phyloP scores from a whole-genome alignment of 1,140 invertebrate species.

The Platorchestia sp. region DNA sequence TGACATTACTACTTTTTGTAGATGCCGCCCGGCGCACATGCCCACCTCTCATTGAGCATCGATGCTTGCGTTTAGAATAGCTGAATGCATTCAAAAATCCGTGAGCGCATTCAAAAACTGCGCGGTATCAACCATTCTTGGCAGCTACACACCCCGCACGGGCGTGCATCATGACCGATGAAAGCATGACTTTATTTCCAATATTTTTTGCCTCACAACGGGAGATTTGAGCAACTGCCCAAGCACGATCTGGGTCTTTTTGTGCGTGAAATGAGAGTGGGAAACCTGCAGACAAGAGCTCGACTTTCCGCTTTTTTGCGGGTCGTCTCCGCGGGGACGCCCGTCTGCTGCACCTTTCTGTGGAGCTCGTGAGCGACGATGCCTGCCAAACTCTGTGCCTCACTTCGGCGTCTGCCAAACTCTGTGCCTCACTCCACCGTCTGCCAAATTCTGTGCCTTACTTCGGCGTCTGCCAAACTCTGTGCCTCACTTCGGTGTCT shows the following conservation, averaged over 20 bases:
- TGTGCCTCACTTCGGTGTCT: no score
- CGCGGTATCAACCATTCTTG: neutral
- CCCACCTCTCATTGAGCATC: neutral
- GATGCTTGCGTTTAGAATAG: neutral
- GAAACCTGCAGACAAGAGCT: neutral
- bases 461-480: no score
- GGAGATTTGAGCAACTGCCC: constrained; percentile 1
- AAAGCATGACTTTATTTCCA: constrained; percentile 9
- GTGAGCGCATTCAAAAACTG: neutral
- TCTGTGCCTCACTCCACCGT: no score
- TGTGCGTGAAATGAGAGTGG: neutral
- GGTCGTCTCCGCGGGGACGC: neutral
- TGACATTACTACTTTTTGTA: neutral
- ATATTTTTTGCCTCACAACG: constrained; percentile 13
- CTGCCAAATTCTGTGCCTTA: no score
- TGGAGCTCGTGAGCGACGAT: no score
- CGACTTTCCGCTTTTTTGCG: constrained; percentile 11
- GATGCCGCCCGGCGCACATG: neutral
- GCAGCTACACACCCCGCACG: neutral
- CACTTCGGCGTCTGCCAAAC: no score
- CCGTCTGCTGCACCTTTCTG: neutral
- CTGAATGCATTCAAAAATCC: neutral
- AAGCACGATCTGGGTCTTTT: constrained; percentile 9
- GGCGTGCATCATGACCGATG: neutral
- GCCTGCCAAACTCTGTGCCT: no score